phyloP scores from a whole-genome alignment of 1,140 invertebrate species.

The Nasonia vitripennis region DNA sequence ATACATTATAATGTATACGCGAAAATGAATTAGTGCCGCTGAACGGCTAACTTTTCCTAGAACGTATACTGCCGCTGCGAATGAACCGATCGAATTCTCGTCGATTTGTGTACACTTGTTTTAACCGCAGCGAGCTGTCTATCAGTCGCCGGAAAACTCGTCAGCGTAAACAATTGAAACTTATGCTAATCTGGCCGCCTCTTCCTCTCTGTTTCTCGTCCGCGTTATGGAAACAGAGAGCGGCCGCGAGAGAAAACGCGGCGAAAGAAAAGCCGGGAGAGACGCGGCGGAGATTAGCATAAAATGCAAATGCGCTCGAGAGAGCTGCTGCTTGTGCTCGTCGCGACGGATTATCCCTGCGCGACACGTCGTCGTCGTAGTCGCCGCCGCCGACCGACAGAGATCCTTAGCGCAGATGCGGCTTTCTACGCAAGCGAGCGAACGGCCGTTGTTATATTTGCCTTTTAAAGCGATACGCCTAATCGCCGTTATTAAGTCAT shows the following conservation, averaged over 20 bases:
- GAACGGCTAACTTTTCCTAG: neutral
- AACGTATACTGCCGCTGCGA: neutral
- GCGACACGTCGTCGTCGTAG: conserved; percentile 26
- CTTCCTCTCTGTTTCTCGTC: neutral
- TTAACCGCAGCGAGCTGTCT: neutral
- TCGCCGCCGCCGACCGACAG: conserved; percentile 2
- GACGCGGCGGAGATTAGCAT: conserved; percentile 32
- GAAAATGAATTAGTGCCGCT: neutral
- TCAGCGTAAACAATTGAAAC: conserved; percentile 19
- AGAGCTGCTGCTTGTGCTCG: conserved; percentile 1
- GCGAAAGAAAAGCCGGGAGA: conserved; percentile 18
- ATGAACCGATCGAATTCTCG: neutral
- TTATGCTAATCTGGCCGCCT: conserved; percentile 10
- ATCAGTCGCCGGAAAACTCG: neutral
- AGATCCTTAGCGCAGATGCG: conserved; percentile 4
- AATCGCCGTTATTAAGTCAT: conserved; percentile 46
- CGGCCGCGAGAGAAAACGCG: neutral
- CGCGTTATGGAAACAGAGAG: neutral
- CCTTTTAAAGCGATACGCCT: conserved; percentile 43
- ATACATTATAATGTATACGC: neutral
- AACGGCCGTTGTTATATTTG: neutral
- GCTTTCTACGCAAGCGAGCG: neutral
- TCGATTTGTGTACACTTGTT: neutral
- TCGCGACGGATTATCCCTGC: conserved; percentile 42
- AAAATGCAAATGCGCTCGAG: conserved; percentile 29